Conservation (phyloP, 2,113 vertebrate genomes). For the Mesoclemmys tuberculata region DNA sequence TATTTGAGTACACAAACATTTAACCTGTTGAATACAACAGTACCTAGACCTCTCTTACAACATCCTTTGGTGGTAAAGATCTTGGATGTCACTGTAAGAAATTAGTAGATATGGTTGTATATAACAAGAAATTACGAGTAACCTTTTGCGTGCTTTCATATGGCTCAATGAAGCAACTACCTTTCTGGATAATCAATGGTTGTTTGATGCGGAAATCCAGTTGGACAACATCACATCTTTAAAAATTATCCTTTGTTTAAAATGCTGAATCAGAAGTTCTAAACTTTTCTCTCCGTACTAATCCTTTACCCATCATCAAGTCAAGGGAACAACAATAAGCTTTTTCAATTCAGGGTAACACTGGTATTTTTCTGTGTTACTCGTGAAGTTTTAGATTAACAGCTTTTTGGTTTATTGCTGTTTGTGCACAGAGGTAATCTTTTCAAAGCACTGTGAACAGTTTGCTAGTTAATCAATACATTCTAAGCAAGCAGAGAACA, state of each 20-base stretch:
- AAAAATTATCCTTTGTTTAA: background rate
- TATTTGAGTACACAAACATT: background rate
- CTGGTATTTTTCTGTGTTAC: background rate
- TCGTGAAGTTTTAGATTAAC: background rate
- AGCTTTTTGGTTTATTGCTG: background rate
- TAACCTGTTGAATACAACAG: background rate
- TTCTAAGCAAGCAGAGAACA: slow-evolving; percentile 18
- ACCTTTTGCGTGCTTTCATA: background rate
- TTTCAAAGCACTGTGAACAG: background rate
- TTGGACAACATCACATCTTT: background rate
- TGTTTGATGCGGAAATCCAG: background rate
- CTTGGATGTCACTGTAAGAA: background rate
- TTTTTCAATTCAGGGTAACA: background rate
- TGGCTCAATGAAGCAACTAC: background rate
- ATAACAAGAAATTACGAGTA: background rate
- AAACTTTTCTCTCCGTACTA: background rate
- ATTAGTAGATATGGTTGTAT: background rate
- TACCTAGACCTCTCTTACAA: background rate
- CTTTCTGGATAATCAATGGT: background rate
- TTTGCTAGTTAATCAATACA: slow-evolving; percentile 32
- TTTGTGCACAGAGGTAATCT: background rate
- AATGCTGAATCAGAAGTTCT: background rate
- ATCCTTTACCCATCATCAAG: background rate
- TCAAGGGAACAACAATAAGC: background rate
- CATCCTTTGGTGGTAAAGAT: background rate